Conservation (phyloP, 2,888 invertebrate genomes). For the Drosophila phalerata region DNA sequence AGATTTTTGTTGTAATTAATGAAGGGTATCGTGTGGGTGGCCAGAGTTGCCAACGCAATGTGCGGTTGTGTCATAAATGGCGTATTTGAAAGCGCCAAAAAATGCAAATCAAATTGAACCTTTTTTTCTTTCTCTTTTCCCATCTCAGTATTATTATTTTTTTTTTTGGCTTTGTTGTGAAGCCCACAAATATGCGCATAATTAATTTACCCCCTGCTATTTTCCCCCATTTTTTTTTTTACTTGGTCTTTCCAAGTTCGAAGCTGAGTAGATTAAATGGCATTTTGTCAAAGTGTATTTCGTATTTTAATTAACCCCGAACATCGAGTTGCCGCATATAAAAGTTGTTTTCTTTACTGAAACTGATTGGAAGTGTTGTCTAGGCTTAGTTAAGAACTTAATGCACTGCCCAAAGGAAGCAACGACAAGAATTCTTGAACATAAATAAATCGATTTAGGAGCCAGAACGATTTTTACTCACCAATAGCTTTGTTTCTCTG, state of each 20-base stretch:
- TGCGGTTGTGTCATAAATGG: slow-evolving; percentile 70
- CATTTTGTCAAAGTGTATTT: slow-evolving; percentile 73
- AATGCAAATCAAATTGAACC: slow-evolving; percentile 75
- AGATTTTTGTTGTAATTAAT: slow-evolving; percentile 66
- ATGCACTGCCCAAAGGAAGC: slow-evolving; percentile 12
- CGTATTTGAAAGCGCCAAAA: slow-evolving; percentile 39
- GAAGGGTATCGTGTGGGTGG: slow-evolving; percentile 30
- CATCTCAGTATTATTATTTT: neutral
- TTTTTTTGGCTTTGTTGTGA: slow-evolving; percentile 16
- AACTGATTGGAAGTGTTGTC: neutral
- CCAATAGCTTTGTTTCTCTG: slow-evolving; percentile 30
- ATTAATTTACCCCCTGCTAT: slow-evolving; percentile 62
- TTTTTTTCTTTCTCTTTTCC: slow-evolving; percentile 35
- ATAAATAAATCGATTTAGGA: slow-evolving; percentile 35
- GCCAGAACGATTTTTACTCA: slow-evolving; percentile 24
- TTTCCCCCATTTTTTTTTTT: slow-evolving; percentile 20
- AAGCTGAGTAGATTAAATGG: slow-evolving; percentile 75
- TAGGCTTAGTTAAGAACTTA: slow-evolving; percentile 28
- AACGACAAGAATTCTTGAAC: slow-evolving; percentile 13
- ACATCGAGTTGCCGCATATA: slow-evolving; percentile 7
- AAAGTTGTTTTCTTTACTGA: slow-evolving; percentile 8
- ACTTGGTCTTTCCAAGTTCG: slow-evolving; percentile 44
- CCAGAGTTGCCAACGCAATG: slow-evolving; percentile 14
- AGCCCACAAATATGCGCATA: slow-evolving; percentile 76
- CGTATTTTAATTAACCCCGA: slow-evolving; percentile 69